phyloP scores from a whole-genome alignment of 2,113 vertebrate species.

The Campylomormyrus tamandua region DNA sequence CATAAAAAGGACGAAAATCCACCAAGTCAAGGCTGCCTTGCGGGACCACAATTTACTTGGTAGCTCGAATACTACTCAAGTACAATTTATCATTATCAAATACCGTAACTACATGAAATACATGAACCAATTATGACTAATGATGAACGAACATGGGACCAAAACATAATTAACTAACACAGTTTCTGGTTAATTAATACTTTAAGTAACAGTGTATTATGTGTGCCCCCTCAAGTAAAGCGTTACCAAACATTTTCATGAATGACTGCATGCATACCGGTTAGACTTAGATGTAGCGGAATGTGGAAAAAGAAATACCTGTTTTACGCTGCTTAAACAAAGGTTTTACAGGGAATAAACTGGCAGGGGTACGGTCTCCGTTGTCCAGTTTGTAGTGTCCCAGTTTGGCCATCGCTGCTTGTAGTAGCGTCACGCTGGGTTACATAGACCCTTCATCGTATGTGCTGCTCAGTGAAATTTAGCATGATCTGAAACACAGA shows the following conservation, averaged over 20 bases:
- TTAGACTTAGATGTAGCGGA: neutral
- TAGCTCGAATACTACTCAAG: neutral
- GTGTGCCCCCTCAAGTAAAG: neutral
- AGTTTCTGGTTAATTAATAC: neutral
- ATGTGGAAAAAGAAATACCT: conserved; percentile 43
- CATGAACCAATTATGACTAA: neutral
- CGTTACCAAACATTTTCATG: neutral
- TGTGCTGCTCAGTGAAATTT: neutral
- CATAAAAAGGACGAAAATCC: conserved; percentile 39
- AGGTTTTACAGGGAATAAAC: conserved; percentile 61
- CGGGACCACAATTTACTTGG: neutral
- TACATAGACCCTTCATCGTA: neutral
- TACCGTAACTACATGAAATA: neutral
- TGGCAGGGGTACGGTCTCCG: conserved; percentile 42
- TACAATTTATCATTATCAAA: neutral
- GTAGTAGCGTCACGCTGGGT: neutral
- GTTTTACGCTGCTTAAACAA: conserved; percentile 44
- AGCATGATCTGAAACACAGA: neutral
- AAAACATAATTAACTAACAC: neutral
- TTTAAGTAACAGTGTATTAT: neutral
- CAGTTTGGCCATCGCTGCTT: conserved; percentile 39
- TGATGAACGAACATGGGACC: neutral
- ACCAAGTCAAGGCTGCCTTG: neutral
- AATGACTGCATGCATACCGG: neutral
- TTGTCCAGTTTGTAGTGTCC: conserved; percentile 48